Conservation (phyloP, 2,797 vertebrate species). For the Okamejei kenojei region DNA sequence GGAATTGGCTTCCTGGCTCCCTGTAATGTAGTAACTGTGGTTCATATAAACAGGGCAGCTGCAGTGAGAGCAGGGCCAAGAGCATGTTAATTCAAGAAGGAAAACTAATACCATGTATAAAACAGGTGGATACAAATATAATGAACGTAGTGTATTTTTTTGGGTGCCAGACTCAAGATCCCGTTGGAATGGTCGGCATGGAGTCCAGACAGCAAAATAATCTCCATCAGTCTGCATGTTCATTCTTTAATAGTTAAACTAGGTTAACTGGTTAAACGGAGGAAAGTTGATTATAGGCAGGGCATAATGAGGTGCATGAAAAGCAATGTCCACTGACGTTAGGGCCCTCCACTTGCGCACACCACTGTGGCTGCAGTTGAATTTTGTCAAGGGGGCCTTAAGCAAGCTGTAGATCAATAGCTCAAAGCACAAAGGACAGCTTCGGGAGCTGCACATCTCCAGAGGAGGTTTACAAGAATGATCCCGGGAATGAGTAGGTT, state of each 20-base stretch:
- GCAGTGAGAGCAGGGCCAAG: background rate
- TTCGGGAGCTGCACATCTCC: no score
- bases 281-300: background rate
- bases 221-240: background rate
- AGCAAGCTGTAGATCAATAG: no score
- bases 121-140: background rate
- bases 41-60: background rate
- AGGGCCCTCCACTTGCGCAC: background rate
- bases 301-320: background rate
- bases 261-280: background rate
- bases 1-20: background rate
- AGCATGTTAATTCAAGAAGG: background rate
- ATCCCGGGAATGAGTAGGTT: no score
- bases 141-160: background rate
- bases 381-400: background rate
- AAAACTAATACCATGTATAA: background rate
- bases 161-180: background rate
- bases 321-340: background rate
- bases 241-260: background rate
- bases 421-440: background rate
- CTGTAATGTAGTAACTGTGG: background rate
- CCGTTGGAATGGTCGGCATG: background rate
- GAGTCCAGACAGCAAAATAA: background rate
- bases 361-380: background rate
- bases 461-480: no score